A percentile compares a stretch with the other conserved stretches of the same genome.
Conservation (phyloP, 2,113 vertebrate species). For the Microcebus lehilahytsara region DNA sequence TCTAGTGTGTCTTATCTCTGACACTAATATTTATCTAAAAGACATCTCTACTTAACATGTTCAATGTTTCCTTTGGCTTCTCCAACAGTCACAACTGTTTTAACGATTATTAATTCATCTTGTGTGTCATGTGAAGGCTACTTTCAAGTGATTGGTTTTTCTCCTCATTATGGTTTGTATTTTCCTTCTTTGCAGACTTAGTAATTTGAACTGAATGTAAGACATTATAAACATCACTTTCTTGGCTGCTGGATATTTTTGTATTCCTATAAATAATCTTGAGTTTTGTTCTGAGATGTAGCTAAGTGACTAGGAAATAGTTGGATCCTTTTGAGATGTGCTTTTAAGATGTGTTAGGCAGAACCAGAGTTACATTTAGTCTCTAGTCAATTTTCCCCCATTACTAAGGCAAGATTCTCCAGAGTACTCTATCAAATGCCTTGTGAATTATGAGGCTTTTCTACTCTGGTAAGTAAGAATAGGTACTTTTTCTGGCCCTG, state of each 20-base stretch:
- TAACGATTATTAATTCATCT: constrained; percentile 16
- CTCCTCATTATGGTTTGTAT: background rate
- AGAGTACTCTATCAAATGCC: background rate
- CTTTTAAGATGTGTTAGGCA: background rate
- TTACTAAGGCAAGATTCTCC: background rate
- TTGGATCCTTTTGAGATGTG: background rate
- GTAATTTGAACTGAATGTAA: background rate
- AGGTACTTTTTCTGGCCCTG: background rate
- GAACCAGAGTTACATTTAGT: background rate
- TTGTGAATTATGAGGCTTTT: background rate
- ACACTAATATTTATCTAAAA: constrained; percentile 39
- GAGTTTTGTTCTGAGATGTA: background rate
- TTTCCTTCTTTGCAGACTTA: background rate
- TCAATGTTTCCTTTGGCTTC: background rate
- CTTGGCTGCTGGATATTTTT: background rate
- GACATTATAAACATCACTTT: background rate
- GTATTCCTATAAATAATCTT: background rate
- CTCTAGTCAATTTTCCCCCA: background rate
- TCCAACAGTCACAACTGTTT: background rate
- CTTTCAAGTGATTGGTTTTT: background rate
- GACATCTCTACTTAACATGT: background rate
- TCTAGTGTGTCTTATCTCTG: background rate
- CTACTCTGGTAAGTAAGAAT: background rate
- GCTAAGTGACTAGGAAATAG: background rate
- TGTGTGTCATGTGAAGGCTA: background rate